Conservation (phyloP, 2,113 vertebrate species). For the Columba livia region DNA sequence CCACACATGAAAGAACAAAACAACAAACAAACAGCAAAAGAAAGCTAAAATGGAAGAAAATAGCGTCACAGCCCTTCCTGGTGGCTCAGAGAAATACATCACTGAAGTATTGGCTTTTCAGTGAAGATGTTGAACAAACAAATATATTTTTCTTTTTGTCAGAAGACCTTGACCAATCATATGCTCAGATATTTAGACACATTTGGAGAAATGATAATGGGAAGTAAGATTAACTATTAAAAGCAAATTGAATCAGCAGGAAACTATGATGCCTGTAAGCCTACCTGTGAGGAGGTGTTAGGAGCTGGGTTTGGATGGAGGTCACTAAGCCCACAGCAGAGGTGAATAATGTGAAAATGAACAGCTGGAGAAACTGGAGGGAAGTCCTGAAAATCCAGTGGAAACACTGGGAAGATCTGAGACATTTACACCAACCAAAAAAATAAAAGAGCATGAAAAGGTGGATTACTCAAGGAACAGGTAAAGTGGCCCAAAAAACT, state of each 20-base stretch:
- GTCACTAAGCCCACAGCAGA: not conserved
- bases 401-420: not conserved
- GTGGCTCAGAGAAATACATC: not conserved
- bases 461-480: not conserved
- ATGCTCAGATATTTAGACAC: not conserved
- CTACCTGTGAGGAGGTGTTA: not conserved
- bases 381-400: not conserved
- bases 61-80: not conserved
- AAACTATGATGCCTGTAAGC: not conserved
- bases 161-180: not conserved
- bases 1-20: too few species aligned
- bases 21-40: not conserved
- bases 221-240: not conserved
- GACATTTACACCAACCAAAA: not conserved
- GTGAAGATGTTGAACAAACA: not conserved
- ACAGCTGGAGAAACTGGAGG: not conserved
- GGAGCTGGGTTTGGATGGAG: not conserved
- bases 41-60: not conserved
- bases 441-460: not conserved
- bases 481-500: not conserved
- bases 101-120: not conserved
- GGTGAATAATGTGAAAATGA: not conserved
- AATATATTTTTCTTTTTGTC: not conserved
- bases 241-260: not conserved
- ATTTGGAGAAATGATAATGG: not conserved